A percentile compares a stretch with the other conserved stretches of the same genome.
These are phyloP conservation scores for Scaptomyza hsui DNA, from an alignment of 1,140 invertebrate genomes.

Conservation along the genomic window DNA sequence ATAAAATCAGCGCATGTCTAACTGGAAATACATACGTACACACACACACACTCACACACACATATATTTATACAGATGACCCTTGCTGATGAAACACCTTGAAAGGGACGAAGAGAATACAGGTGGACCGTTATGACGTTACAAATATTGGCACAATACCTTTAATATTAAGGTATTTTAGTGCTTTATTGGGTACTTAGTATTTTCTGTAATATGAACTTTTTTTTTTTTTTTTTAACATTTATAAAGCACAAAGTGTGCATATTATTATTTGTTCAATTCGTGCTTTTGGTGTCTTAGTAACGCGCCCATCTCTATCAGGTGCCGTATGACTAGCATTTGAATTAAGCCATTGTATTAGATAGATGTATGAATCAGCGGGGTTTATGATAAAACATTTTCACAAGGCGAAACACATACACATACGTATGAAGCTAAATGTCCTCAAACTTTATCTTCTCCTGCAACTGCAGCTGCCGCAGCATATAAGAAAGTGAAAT, in stretches of 20 bases:
- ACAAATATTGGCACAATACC: no score
- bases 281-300: neutral
- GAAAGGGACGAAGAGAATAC: neutral
- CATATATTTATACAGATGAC: neutral
- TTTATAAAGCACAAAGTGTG: no score
- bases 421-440: neutral
- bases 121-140: no score
- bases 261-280: neutral
- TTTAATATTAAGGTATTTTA: no score
- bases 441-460: constrained; percentile 11
- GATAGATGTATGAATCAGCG: constrained; percentile 26
- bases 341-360: constrained; percentile 6
- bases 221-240: no score
- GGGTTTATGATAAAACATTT: neutral
- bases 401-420: neutral
- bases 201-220: no score
- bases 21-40: constrained; percentile 27
- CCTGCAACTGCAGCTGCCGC: constrained; percentile 5
- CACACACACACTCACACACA: no score
- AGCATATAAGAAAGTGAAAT: constrained; percentile 3
- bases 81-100: neutral
- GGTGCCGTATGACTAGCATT: constrained; percentile 1
- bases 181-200: no score
- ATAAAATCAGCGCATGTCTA: constrained; percentile 70
- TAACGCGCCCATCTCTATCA: neutral